These are phyloP conservation scores for Stenchaetothrips biformis DNA, from an alignment of 2,888 invertebrate genomes.

Conservation along the genomic window DNA sequence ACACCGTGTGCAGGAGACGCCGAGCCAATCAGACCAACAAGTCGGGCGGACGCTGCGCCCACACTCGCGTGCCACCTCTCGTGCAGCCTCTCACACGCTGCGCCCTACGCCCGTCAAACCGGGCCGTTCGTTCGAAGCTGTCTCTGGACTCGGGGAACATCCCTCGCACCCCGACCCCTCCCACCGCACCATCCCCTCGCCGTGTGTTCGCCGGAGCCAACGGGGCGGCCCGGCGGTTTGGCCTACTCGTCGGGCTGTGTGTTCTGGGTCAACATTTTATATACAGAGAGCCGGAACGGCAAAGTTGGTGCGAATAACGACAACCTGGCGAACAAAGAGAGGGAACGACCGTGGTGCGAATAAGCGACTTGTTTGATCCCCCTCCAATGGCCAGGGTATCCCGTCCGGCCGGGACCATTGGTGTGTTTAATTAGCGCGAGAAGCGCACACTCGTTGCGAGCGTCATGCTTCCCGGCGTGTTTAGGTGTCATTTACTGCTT, in stretches of 20 bases:
- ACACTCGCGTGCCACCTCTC: too few relatives aligned
- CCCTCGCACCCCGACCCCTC: too few relatives aligned
- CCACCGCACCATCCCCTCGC: too few relatives aligned
- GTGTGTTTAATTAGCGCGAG: background rate
- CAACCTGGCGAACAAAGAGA: constrained; percentile 14
- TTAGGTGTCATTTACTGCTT: background rate
- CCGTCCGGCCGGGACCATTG: too few relatives aligned
- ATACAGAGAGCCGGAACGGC: constrained; percentile 18
- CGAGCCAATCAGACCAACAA: too few relatives aligned
- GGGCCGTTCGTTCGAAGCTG: too few relatives aligned
- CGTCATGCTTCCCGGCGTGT: background rate
- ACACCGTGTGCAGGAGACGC: background rate
- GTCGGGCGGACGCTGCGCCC: too few relatives aligned
- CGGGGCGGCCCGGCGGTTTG: background rate
- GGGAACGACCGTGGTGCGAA: constrained; percentile 6
- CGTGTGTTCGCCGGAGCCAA: too few relatives aligned
- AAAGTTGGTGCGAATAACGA: constrained; percentile 24
- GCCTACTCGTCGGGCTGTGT: constrained; percentile 22
- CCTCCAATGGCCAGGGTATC: background rate
- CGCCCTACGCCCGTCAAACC: too few relatives aligned
- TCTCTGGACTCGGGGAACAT: too few relatives aligned
- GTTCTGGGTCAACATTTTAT: constrained; percentile 25
- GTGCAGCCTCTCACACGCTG: too few relatives aligned
- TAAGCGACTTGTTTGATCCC: constrained; percentile 2
- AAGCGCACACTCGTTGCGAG: background rate